phyloP scores from a whole-genome alignment of 2,113 vertebrate genomes.

The Trematomus loennbergii region DNA sequence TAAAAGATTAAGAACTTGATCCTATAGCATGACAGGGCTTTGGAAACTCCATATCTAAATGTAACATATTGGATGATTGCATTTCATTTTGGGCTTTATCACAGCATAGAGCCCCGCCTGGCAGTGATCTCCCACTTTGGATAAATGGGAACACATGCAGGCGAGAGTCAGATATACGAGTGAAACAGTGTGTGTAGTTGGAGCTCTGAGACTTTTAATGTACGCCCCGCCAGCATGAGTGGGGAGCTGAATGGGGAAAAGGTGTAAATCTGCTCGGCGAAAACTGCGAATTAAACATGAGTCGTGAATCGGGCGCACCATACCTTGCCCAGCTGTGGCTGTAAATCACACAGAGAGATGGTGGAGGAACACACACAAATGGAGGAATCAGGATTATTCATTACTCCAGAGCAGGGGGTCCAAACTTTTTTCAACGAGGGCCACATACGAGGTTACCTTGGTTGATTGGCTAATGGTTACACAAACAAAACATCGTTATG shows the following conservation, averaged over 20 bases:
- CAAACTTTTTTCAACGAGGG: too few relatives aligned
- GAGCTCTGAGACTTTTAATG: conserved; percentile 43
- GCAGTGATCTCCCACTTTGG: conserved; percentile 37
- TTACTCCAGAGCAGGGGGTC: conserved; percentile 3
- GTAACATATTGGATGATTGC: conserved; percentile 4
- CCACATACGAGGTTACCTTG: too few relatives aligned
- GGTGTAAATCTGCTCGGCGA: conserved; percentile 42
- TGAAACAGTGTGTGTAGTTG: conserved; percentile 2
- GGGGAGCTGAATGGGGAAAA: conserved; percentile 27
- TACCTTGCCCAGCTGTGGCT: conserved; percentile 55
- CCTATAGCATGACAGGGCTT: not conserved
- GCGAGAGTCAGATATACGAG: conserved; percentile 41
- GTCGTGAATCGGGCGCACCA: conserved; percentile 53
- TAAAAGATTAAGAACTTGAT: not conserved
- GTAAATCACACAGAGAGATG: conserved; percentile 36
- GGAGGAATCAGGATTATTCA: conserved; percentile 39
- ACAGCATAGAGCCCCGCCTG: conserved; percentile 4
- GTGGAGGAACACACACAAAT: conserved; percentile 56
- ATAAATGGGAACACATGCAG: conserved; percentile 57
- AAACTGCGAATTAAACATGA: conserved; percentile 44
- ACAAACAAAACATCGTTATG: too few relatives aligned
- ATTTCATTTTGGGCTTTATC: not conserved
- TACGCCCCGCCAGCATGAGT: conserved; percentile 45
- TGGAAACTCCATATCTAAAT: not conserved
- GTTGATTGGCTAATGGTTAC: too few relatives aligned